A percentile compares a stretch with the other conserved stretches of the same genome.
These are phyloP conservation scores for Argopecten irradians DNA, from an alignment of 1,140 invertebrate species.

Conservation along the genomic window DNA sequence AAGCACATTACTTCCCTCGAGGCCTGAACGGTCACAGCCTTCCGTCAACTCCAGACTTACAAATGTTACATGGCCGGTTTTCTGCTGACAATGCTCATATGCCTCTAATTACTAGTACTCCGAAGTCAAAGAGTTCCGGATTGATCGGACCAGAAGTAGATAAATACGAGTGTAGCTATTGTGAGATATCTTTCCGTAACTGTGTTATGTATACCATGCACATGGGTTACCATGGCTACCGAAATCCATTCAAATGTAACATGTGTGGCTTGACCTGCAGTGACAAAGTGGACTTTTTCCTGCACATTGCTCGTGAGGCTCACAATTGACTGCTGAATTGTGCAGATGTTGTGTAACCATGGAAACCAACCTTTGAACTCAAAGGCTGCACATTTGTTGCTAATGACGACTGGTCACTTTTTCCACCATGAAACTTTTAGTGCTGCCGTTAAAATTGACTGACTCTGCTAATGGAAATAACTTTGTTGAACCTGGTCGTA, in stretches of 20 bases:
- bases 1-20: not conserved
- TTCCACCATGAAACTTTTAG: not conserved
- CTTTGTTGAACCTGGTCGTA: not conserved
- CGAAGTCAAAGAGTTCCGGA: not conserved
- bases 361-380: not conserved
- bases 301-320: conserved; percentile 91
- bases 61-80: not conserved
- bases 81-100: not conserved
- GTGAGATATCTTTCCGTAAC: conserved; percentile 93
- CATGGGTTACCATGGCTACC: conserved; percentile 95
- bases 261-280: conserved; percentile 90
- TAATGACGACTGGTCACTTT: not conserved
- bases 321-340: conserved; percentile 79
- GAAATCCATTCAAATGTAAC: conserved; percentile 95
- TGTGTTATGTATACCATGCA: conserved; percentile 95
- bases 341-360: not conserved
- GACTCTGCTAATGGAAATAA: not conserved
- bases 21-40: not conserved
- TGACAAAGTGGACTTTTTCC: conserved; percentile 92
- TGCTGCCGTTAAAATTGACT: not conserved
- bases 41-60: not conserved
- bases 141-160: conserved; percentile 36
- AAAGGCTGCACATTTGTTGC: not conserved
- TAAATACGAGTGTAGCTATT: conserved; percentile 87
- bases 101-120: conserved; percentile 34